Percentiles rank a stretch among this genome's conserved stretches.
These are phyloP conservation scores for Leptodactylus fuscus DNA, from an alignment of 2,113 vertebrate genomes.

Conservation along the genomic window DNA sequence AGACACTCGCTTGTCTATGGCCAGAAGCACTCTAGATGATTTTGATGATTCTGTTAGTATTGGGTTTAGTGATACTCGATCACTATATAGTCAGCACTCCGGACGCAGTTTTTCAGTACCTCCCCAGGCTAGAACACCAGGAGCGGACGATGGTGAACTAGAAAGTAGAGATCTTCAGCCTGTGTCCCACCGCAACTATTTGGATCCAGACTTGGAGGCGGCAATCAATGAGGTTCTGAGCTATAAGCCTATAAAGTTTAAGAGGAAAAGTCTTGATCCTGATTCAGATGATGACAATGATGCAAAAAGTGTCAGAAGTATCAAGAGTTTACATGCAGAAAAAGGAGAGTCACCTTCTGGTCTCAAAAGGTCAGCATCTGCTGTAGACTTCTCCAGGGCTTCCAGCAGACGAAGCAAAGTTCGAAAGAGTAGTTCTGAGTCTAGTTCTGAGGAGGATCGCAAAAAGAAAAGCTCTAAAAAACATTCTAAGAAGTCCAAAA, in stretches of 20 bases:
- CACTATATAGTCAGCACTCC: conserved; percentile 79
- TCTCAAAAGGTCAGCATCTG: conserved; percentile 84
- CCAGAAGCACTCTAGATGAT: conserved; percentile 81
- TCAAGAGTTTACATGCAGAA: conserved; percentile 66
- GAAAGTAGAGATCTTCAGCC: conserved; percentile 71
- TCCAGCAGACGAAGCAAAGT: conserved; percentile 67
- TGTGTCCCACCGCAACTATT: conserved; percentile 81
- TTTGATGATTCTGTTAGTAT: conserved; percentile 79
- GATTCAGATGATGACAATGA: conserved; percentile 75
- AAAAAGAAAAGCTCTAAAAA: conserved; percentile 70
- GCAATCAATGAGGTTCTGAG: conserved; percentile 94
- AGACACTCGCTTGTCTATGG: conserved; percentile 78
- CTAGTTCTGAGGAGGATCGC: conserved; percentile 71
- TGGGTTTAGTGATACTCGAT: conserved; percentile 76
- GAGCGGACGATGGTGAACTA: conserved; percentile 63
- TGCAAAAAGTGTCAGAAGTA: conserved; percentile 70
- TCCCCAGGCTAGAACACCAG: conserved; percentile 73
- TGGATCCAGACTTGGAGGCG: conserved; percentile 92
- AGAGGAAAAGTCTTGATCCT: conserved; percentile 79
- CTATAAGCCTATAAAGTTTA: conserved; percentile 84
- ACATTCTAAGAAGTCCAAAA: conserved; percentile 78
- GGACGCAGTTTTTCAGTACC: conserved; percentile 91
- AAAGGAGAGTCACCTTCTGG: conserved; percentile 65
- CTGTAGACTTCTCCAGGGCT: conserved; percentile 77
- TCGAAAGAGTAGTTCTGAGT: conserved; percentile 75